Evolutionary conservation across 2,113 vertebrate genomes (phyloP), one percentile per base, ranked within the genome.

Genomic region (Loxodonta africana): DNA sequence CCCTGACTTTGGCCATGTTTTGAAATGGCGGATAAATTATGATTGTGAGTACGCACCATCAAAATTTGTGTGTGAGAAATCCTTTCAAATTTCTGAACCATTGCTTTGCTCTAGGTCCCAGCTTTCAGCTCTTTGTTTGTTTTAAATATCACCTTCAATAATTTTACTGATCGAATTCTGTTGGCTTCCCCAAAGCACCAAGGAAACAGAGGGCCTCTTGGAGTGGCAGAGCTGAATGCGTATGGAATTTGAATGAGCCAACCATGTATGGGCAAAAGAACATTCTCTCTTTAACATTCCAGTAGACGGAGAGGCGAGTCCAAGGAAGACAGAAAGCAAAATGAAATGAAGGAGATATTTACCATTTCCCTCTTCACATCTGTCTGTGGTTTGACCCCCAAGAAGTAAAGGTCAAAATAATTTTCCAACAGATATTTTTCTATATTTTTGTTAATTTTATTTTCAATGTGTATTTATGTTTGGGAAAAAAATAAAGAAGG

Each of bases 1-100:
- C 95, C 95, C 96, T 80, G 95, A 98, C 97, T 98, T 95, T 91
- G 97, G 98, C 96, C 95, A 97, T 96, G 95, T 92, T 93, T 93
- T 96, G 96, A 93, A 80, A 93, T 28, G 87, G 96, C 25, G 77
- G 94, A 88, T 94, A 94, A 98, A 94, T 96, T 96, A 92, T 76
- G 97, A 97, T 98, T 97, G 97, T 96, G 95, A 98, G 97, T 95
- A 84, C 86, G 97, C 67, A 94, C 89, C 94, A 92, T 97, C 96
- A 76, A 91, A 98, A 97, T 82, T 90, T 81, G 83, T 88, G 94
- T 82, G 94, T 94, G 51, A 80, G 37, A 95, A 92, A 74, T 65
- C 41, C 33, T 69, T 74, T 53, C 74, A 30, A 44, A 86, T 44
- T 37, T 81, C 62, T 33, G 48, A 76, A n/a, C n/a, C 10, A 9